Percentiles rank a stretch among this genome's conserved stretches.
Conservation (phyloP, 2,113 vertebrate species). For the Nesogale talazaci region DNA sequence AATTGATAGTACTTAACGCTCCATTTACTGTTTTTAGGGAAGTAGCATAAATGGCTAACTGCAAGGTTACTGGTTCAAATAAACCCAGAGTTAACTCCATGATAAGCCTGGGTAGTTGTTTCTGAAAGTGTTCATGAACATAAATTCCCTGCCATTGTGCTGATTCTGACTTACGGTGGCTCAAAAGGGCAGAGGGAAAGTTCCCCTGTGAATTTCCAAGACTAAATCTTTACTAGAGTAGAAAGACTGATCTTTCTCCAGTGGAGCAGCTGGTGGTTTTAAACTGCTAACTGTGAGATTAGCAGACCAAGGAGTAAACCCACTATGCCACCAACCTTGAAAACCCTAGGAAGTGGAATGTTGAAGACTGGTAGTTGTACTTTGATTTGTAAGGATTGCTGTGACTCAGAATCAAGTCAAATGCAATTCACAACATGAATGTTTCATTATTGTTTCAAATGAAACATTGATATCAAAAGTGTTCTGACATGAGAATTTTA, state of each 20-base stretch:
- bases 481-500: background rate
- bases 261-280: too few species aligned
- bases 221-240: too few species aligned
- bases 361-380: too few species aligned
- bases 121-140: background rate
- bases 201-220: too few species aligned
- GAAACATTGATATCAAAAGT: background rate
- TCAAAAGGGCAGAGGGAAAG: too few species aligned
- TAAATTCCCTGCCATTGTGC: too few species aligned
- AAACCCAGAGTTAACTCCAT: background rate
- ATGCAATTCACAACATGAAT: background rate
- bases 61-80: background rate
- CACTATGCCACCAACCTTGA: background rate
- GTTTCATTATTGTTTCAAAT: background rate
- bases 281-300: too few species aligned
- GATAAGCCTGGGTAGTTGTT: background rate
- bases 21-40: background rate
- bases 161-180: too few species aligned
- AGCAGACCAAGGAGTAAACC: too few species aligned
- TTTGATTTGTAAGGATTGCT: too few species aligned
- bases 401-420: background rate
- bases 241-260: too few species aligned
- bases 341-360: background rate
- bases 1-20: conserved; percentile 24
- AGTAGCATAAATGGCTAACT: too few species aligned